Percentiles rank a stretch among this genome's conserved stretches.
These are phyloP conservation scores for Ctenopoma kingsleyae DNA, from an alignment of 2,797 vertebrate species.

Conservation along the genomic window DNA sequence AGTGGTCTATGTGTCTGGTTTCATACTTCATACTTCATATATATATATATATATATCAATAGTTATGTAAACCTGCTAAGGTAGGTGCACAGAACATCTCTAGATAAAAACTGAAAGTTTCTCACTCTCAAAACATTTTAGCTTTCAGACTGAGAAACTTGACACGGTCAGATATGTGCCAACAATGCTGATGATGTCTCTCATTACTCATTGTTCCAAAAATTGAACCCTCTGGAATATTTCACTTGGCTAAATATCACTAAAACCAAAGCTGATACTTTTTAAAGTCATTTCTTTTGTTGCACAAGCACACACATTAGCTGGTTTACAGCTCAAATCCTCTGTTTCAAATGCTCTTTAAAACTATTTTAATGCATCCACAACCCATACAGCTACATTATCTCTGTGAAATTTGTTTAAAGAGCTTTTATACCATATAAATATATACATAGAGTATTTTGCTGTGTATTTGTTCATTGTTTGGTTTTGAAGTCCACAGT, in stretches of 20 bases:
- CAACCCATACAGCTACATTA: slow-evolving; percentile 55
- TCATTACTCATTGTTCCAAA: slow-evolving; percentile 38
- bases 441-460: slow-evolving; percentile 41
- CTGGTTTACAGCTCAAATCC: slow-evolving; percentile 28
- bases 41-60: not conserved
- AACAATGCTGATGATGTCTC: slow-evolving; percentile 32
- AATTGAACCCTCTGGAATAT: slow-evolving; percentile 43
- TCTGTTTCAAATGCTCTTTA: slow-evolving; percentile 38
- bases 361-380: slow-evolving; percentile 54
- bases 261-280: slow-evolving; percentile 36
- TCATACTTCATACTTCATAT: slow-evolving; percentile 12
- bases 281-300: slow-evolving; percentile 41
- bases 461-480: slow-evolving; percentile 49
- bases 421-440: slow-evolving; percentile 47
- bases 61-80: not conserved
- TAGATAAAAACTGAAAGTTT: not conserved
- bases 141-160: not conserved
- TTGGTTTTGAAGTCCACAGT: slow-evolving; percentile 30
- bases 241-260: slow-evolving; percentile 43
- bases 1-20: slow-evolving; percentile 25
- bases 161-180: slow-evolving; percentile 9
- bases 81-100: not conserved
- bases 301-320: slow-evolving; percentile 51
- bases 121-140: not conserved
- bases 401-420: slow-evolving; percentile 55